These are phyloP conservation scores for Anisognathus igniventris DNA, from an alignment of 2,797 vertebrate species.

Conservation along the genomic window DNA sequence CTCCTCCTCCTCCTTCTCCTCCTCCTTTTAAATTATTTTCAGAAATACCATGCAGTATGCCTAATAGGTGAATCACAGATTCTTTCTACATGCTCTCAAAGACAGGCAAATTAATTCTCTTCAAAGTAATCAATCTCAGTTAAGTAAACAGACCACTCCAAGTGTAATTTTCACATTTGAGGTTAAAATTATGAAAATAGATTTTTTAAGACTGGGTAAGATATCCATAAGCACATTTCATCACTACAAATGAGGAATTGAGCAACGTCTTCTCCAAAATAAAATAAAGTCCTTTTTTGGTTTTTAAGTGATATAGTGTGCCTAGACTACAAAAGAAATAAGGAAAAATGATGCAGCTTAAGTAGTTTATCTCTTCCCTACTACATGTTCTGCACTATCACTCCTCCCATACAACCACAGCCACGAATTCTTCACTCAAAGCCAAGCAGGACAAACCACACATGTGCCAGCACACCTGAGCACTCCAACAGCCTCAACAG, in stretches of 20 bases:
- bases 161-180: background rate
- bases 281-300: background rate
- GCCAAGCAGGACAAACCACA: background rate
- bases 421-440: background rate
- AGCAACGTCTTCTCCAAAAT: background rate
- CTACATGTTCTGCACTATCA: background rate
- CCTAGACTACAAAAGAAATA: background rate
- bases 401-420: background rate
- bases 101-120: background rate
- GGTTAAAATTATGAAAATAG: background rate
- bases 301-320: background rate
- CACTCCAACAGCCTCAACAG: background rate
- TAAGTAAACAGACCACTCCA: background rate
- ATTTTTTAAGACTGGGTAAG: background rate
- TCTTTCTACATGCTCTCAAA: background rate
- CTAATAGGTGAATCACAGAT: slow-evolving; percentile 12
- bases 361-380: background rate
- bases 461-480: fast-evolving
- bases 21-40: slow-evolving; percentile 20
- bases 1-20: background rate
- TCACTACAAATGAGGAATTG: background rate
- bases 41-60: background rate
- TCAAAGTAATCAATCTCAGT: background rate
- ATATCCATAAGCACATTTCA: background rate
- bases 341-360: background rate